Conservation (phyloP, 2,797 vertebrate genomes). For the Smutsia temminckii region DNA sequence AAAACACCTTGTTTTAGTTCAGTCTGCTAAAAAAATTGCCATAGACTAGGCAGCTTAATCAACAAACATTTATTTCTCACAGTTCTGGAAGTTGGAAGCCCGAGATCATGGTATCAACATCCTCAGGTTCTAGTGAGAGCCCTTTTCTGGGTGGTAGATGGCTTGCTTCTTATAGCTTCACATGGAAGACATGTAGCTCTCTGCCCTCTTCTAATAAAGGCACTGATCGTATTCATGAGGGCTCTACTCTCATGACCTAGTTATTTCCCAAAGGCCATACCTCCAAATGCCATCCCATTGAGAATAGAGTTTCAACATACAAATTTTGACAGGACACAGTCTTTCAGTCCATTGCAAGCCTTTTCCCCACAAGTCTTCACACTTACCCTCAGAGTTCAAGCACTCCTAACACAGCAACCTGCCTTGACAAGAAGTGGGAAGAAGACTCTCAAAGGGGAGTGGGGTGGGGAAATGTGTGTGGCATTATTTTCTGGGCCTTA, state of each 20-base stretch:
- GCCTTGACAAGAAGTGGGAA: background rate
- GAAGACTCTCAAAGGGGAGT: background rate
- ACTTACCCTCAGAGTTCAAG: background rate
- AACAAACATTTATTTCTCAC: background rate
- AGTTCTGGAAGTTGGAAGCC: background rate
- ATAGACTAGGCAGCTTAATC: background rate
- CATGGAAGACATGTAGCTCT: background rate
- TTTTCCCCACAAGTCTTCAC: background rate
- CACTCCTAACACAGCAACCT: background rate
- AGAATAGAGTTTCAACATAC: background rate
- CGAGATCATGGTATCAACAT: background rate
- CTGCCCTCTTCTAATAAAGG: background rate
- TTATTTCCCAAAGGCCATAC: background rate
- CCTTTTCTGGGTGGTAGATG: background rate
- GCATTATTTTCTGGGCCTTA: background rate
- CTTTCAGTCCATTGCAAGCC: background rate
- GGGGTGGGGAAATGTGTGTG: no score
- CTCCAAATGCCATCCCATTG: background rate
- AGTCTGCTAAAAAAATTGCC: background rate
- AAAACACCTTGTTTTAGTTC: background rate
- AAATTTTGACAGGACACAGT: background rate
- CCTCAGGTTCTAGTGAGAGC: background rate
- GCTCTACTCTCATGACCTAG: background rate
- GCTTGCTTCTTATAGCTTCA: background rate
- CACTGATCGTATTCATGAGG: background rate